Base-by-base conservation (phyloP, 2,888 invertebrate species). In the Acleris holmiana region DNA sequence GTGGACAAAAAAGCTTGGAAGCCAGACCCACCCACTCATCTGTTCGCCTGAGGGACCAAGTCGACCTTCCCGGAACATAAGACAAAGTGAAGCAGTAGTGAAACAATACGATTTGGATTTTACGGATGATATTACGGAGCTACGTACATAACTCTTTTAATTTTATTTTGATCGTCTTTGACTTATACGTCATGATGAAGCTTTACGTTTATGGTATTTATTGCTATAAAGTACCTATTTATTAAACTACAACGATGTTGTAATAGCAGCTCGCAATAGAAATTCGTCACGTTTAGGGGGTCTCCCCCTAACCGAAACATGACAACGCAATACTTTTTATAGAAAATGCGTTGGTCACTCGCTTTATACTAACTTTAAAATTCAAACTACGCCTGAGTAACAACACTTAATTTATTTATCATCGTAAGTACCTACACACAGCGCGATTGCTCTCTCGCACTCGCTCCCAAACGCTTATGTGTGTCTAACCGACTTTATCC, bases 1-100 rank as follows among this genome's bases (percentile, higher is more conserved):
- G 25, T 25, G 41, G 65, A 59, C 40, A 65, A 65, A 65, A n/a
- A 65, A 65, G 65, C 49, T 65, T 65, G 65, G 65, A 60, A 65
- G 65, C 65, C 49, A 15, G 50, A 23, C 25, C 59, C 65, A 35
- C 65, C 65, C 49, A 60, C 55, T 65, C 64, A 64, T 54, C 59
- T 65, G 65, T 50, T 15, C 49, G 65, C 65, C 60, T 8, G 49
- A 60, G 65, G 65, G 60, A n/a, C 17, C 17, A 29, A 2, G 10
- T 23, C 49, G 35, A 65, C 50, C 65, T 65, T 65, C 55, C 65
- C 55, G 49, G 65, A 55, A 60, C 65, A 49, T 54, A 55, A 59
- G 59, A 4, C 19, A 35, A 15, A 23, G n/a, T n/a, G 21, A 2
- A 48, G 41, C 59, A 54, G 59, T 64, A 49, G 29, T 17, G 15